Evolutionary conservation across 1,140 invertebrate genomes (phyloP), one percentile per base, ranked within the genome.

Genomic region (Nasonia giraulti): DNA sequence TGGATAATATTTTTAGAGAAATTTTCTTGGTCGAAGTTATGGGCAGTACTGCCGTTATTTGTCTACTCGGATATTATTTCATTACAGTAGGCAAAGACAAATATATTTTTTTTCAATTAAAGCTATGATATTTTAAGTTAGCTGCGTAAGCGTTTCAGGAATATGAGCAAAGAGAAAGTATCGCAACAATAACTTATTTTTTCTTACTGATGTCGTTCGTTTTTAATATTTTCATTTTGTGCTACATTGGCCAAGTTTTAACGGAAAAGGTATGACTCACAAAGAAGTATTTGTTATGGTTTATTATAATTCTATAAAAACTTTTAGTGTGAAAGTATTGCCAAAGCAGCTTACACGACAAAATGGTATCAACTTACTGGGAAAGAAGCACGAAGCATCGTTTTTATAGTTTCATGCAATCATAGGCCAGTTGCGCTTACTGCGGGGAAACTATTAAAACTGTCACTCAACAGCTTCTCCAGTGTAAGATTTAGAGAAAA

Each of bases 1-100:
- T 90, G 8, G 88, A 90, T 68, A 40, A 84, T 17, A 69, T 88
- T 12, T 85, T 91, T 55, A 84, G 86, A 14, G 79, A 84, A 74
- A 85, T 89, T 47, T 89, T 85, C 66, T 80, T 91, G 0, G 77
- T 90, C 1, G 89, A 91, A 79, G 44, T 91, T 10, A n/a, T 88
- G 0, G 82, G 86, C 10, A 89, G 87, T 20, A 89, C 87, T 0
- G 40, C 85, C 1, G 82, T 83, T 17, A 88, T 91, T 50, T 90
- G 90, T 10, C 85, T 50, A 23, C 74, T 90, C 68, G 82, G 86
- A 23, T 86, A 90, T 83, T 87, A 87, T 71, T 75, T 69, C 31
- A 86, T 89, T 20, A 87, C 77, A 73, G 88, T 89, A 84, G 20
- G 86, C 10, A 31, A 31, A 71, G 23, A 33, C 3, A 62, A 62